These are phyloP conservation scores for Gymnosoma rotundatum DNA, from an alignment of 2,888 invertebrate genomes.

Conservation along the genomic window DNA sequence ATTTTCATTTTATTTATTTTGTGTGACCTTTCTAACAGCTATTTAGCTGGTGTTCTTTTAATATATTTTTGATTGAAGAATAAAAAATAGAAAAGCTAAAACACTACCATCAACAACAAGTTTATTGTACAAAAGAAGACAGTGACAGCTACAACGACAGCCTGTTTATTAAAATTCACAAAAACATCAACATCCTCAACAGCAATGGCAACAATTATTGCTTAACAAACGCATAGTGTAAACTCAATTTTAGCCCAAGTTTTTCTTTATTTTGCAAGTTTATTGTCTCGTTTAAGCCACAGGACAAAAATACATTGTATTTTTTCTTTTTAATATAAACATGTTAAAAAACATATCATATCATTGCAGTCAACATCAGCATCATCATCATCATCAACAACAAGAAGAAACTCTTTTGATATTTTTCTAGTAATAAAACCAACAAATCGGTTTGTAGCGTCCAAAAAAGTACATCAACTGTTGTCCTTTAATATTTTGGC, in stretches of 20 bases:
- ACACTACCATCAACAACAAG: conserved; percentile 46
- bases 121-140: conserved; percentile 49
- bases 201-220: conserved; percentile 33
- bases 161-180: conserved; percentile 67
- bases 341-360: conserved; percentile 66
- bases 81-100: conserved; percentile 27
- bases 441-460: conserved; percentile 12
- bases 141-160: conserved; percentile 57
- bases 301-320: conserved; percentile 55
- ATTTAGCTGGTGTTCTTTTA: conserved; percentile 56
- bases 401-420: conserved; percentile 25
- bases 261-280: conserved; percentile 8
- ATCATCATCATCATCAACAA: conserved; percentile 41
- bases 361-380: conserved; percentile 59
- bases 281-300: conserved; percentile 61
- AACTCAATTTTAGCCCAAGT: conserved; percentile 66
- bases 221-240: conserved; percentile 66
- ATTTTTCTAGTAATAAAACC: conserved; percentile 25
- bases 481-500: conserved; percentile 52
- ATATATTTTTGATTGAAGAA: conserved; percentile 57
- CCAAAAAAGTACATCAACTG: conserved; percentile 44
- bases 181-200: conserved; percentile 49
- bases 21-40: conserved; percentile 61
- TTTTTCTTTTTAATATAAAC: conserved; percentile 35
- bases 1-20: conserved; percentile 26